Evolutionary conservation across 2,888 invertebrate species (phyloP).

Genomic region (Dermolepida albohirtum): DNA sequence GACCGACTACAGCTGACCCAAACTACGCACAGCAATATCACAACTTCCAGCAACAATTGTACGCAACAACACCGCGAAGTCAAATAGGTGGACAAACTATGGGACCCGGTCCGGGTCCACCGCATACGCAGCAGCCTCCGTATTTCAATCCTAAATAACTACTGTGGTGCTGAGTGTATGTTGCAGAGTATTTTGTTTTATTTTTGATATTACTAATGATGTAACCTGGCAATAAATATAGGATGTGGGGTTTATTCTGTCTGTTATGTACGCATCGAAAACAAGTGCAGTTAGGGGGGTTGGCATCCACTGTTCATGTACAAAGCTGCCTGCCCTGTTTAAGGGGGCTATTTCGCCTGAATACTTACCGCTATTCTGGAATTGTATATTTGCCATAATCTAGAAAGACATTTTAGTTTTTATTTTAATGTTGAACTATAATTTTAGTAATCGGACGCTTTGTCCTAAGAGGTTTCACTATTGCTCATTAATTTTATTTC

Average conservation of each 20-base stretch:
- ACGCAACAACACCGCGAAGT: constrained; percentile 85
- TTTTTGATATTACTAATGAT: constrained; percentile 65
- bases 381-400: constrained; percentile 66
- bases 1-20: constrained; percentile 88
- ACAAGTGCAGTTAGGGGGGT: constrained; percentile 65
- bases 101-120: constrained; percentile 67
- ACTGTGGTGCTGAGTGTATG: constrained; percentile 63
- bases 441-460: constrained; percentile 56
- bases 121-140: constrained; percentile 64
- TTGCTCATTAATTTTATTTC: constrained; percentile 65
- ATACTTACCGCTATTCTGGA: constrained; percentile 63
- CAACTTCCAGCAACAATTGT: constrained; percentile 94
- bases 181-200: constrained; percentile 64
- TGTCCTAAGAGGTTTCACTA: constrained; percentile 64
- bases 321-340: constrained; percentile 61
- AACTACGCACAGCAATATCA: constrained; percentile 96
- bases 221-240: constrained; percentile 63
- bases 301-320: constrained; percentile 60
- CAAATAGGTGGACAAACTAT: constrained; percentile 66
- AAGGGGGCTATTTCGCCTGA: constrained; percentile 59
- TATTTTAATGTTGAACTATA: constrained; percentile 55
- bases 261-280: constrained; percentile 59
- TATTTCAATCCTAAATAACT: constrained; percentile 65
- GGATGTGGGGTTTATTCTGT: constrained; percentile 59
- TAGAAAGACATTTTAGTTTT: constrained; percentile 59